Conservation (phyloP, 2,113 vertebrate species). For the Crocuta crocuta region DNA sequence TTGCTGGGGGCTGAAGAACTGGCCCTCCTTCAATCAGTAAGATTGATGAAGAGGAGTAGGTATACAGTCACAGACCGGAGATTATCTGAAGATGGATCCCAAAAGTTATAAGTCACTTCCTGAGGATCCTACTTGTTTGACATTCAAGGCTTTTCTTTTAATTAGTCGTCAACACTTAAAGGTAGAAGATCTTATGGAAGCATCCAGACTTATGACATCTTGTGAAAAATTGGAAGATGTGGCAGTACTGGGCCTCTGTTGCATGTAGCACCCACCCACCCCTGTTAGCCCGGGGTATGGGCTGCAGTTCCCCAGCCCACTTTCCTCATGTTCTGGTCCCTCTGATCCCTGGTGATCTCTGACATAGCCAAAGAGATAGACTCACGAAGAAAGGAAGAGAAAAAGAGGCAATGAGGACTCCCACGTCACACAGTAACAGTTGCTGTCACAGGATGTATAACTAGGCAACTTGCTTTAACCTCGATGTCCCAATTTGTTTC, state of each 20-base stretch:
- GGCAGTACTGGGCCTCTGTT: not conserved
- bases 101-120: not conserved
- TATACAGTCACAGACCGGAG: not conserved
- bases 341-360: not conserved
- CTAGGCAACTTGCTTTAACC: not conserved
- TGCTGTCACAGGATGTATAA: accelerated
- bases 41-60: not conserved
- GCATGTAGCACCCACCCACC: accelerated
- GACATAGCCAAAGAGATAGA: not conserved
- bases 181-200: not conserved
- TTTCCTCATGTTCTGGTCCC: not conserved
- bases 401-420: not conserved
- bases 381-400: not conserved
- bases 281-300: accelerated
- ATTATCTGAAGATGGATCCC: not conserved
- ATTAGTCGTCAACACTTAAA: not conserved
- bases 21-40: not conserved
- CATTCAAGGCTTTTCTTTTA: not conserved
- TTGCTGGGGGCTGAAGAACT: not conserved
- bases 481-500: not conserved
- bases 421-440: accelerated
- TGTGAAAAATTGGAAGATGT: not conserved
- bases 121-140: not conserved
- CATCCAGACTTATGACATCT: not conserved
- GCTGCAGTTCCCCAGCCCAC: too few species aligned